Conservation (phyloP, 1,140 invertebrate genomes). For the Arion vulgaris region DNA sequence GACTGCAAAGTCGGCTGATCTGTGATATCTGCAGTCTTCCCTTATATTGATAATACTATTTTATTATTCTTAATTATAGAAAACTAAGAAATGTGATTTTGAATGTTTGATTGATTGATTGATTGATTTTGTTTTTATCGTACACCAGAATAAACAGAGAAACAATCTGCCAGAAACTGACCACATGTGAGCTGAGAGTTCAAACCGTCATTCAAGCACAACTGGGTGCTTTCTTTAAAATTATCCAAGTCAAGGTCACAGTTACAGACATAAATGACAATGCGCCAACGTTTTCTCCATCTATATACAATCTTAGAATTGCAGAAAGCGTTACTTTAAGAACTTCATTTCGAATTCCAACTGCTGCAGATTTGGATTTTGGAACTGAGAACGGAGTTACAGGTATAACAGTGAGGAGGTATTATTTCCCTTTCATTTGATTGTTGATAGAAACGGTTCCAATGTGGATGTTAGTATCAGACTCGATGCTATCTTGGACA, state of each 20-base stretch:
- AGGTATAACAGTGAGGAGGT: conserved; percentile 44
- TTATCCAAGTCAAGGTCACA: conserved; percentile 52
- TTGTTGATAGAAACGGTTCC: conserved; percentile 39
- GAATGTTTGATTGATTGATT: no score
- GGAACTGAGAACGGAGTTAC: conserved; percentile 54
- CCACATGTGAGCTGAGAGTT: conserved; percentile 49
- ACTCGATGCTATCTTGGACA: conserved; percentile 77
- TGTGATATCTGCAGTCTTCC: no score
- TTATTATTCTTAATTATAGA: no score
- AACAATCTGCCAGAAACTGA: background rate
- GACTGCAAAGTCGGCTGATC: no score
- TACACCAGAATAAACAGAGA: conserved; percentile 28
- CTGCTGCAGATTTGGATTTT: conserved; percentile 55
- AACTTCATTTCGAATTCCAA: conserved; percentile 44
- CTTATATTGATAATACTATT: no score
- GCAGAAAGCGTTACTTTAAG: conserved; percentile 52
- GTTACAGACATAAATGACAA: conserved; percentile 91
- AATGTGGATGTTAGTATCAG: conserved; percentile 46
- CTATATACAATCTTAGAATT: conserved; percentile 43
- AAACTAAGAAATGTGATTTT: no score
- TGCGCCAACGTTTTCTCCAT: conserved; percentile 79
- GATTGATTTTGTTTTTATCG: no score
- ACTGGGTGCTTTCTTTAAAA: conserved; percentile 52
- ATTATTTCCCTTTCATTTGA: conserved; percentile 50
- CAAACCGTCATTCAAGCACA: conserved; percentile 51